A percentile compares a stretch with the other conserved stretches of the same genome.
phyloP scores from a whole-genome alignment of 2,888 invertebrate genomes.

The Eupithecia exiguata region DNA sequence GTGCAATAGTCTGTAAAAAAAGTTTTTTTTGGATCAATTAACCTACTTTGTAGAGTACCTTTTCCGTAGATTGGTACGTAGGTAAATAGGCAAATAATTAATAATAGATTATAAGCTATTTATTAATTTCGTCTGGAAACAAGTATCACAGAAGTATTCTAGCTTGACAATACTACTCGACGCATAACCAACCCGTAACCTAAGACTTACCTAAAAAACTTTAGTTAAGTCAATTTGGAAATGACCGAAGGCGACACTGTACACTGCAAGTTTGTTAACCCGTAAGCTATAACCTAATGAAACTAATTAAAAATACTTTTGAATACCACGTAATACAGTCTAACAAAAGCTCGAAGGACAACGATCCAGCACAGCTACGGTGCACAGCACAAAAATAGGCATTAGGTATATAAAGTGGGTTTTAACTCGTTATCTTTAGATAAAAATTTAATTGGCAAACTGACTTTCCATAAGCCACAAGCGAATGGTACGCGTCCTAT shows the following conservation, averaged over 20 bases:
- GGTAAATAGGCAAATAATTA: background rate
- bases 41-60: background rate
- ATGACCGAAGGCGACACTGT: background rate
- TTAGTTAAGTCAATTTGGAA: background rate
- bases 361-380: background rate
- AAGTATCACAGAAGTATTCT: conserved; percentile 2
- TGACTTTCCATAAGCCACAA: background rate
- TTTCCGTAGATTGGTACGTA: background rate
- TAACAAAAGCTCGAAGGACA: background rate
- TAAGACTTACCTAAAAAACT: background rate
- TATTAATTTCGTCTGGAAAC: background rate
- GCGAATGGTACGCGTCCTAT: background rate
- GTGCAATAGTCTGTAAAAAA: background rate
- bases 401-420: background rate
- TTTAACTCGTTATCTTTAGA: background rate
- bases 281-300: background rate
- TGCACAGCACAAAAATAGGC: background rate
- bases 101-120: background rate
- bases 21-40: background rate
- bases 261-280: background rate
- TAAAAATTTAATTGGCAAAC: background rate
- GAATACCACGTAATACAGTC: background rate
- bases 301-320: background rate
- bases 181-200: background rate
- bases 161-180: background rate